These are phyloP conservation scores for Mesodorylaimus sp. DNA, from an alignment of 2,888 invertebrate species.

Conservation along the genomic window DNA sequence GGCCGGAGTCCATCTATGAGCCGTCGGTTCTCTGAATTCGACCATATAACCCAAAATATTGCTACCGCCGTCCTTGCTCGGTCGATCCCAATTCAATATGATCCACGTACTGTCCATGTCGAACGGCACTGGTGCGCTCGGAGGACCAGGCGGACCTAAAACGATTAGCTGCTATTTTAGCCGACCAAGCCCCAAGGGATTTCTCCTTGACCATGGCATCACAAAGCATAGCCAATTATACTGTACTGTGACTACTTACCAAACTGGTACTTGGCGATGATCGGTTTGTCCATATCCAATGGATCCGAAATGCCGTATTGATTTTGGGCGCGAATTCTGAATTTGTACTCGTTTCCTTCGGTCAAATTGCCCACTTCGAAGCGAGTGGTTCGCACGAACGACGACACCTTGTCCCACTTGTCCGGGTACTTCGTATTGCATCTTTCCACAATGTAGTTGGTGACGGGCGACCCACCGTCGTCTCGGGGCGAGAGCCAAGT, in stretches of 20 bases:
- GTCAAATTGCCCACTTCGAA: constrained; percentile 88
- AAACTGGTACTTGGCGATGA: constrained; percentile 89
- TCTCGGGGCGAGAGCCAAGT: constrained; percentile 44
- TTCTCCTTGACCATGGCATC: too few species aligned
- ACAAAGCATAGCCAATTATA: too few species aligned
- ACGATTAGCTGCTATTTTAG: too few species aligned
- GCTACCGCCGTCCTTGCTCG: constrained; percentile 79
- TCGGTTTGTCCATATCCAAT: constrained; percentile 62
- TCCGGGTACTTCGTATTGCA: constrained; percentile 29
- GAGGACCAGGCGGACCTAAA: constrained; percentile 88
- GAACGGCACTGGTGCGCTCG: constrained; percentile 64
- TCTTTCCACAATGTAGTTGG: constrained; percentile 89
- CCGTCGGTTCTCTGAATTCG: constrained; percentile 64
- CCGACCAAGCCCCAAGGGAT: too few species aligned
- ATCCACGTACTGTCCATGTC: constrained; percentile 72
- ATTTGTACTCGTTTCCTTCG: constrained; percentile 52
- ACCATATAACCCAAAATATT: constrained; percentile 79
- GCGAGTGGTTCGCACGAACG: constrained; percentile 72
- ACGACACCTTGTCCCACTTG: constrained; percentile 41
- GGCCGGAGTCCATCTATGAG: constrained; percentile 65
- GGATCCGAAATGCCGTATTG: constrained; percentile 90
- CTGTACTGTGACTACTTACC: too few species aligned
- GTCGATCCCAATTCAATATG: constrained; percentile 74
- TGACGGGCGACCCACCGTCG: constrained; percentile 87
- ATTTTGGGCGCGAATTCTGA: constrained; percentile 90